These are phyloP conservation scores for Acrossocheilus fasciatus DNA, from an alignment of 2,797 vertebrate genomes.

Conservation along the genomic window DNA sequence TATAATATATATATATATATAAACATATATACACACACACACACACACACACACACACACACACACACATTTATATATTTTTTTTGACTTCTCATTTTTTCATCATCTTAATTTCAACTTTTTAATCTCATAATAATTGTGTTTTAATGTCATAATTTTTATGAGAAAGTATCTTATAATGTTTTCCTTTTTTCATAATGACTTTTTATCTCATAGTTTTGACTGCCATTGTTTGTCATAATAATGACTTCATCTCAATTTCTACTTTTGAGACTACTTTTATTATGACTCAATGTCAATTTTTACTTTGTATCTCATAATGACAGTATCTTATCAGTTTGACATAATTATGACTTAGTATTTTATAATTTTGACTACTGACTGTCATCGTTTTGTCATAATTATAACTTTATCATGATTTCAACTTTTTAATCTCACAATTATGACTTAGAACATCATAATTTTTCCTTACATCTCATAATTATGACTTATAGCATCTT, in stretches of 20 bases:
- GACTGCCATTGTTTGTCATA: neutral
- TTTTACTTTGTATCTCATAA: neutral
- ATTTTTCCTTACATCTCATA: too few relatives aligned
- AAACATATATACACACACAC: too few relatives aligned
- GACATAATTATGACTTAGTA: neutral
- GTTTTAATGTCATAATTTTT: neutral
- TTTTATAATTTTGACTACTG: neutral
- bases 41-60: too few relatives aligned
- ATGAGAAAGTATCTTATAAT: neutral
- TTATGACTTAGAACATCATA: neutral
- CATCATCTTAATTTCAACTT: too few relatives aligned
- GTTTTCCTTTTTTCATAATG: neutral
- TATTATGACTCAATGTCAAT: neutral
- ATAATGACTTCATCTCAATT: neutral
- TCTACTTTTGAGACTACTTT: neutral
- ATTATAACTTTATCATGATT: neutral
- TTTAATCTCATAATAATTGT: neutral
- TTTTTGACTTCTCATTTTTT: too few relatives aligned
- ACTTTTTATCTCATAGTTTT: neutral
- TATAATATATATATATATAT: too few relatives aligned
- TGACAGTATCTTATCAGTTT: neutral
- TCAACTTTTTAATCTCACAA: neutral
- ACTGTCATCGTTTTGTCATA: neutral
- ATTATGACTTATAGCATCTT: too few relatives aligned
- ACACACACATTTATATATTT: too few relatives aligned